Base-by-base conservation (phyloP, 2,888 invertebrate genomes). In the Netelia melanura region DNA sequence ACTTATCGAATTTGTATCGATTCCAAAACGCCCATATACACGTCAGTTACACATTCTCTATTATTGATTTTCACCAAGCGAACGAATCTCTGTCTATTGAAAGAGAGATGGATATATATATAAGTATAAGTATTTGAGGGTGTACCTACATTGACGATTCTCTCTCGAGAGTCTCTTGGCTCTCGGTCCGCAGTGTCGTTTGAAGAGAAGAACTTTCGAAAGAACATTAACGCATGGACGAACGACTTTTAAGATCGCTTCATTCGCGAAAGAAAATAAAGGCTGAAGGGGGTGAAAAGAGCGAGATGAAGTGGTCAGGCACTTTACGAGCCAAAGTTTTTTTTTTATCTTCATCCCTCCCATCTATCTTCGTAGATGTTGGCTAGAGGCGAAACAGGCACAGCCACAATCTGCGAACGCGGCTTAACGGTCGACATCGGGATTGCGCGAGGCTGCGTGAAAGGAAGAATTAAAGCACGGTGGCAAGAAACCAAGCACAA, bases 401-500 rank as follows among this genome's bases (percentile, higher is more conserved):
- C 74, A 44, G 56, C 23, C 83, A 83, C 82, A 85, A 83, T 85
- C 79, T 75, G 74, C 84, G 84, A 85, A 91, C 75, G 75, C 74
- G 75, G 81, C 83, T 83, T 83, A 79, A 72, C 38, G 48, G 11
- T 61, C 75, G 72, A 76, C 77, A 44, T n/a, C 38, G 65, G 75
- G 86, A 76, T 86, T 88, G 84, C 87, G 87, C 87, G 88, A 62
- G 82, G 81, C 79, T 85, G 68, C 84, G 82, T 74, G 87, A 84
- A 89, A 86, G 89, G 81, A 87, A 87, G 89, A 87, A 89, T 88
- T 88, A 87, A 52, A 86, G 71, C 72, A n/a, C 61, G 71, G 71
- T 43, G 23, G 38, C 71, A 56, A 64, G 56, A 77, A 48, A 64
- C 25, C 44, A 44, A 61, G 65, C n/a, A 21, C n/a, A 44, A 17